Evolutionary conservation across 1,140 invertebrate genomes (phyloP), one percentile per base, ranked within the genome.

Genomic region (Aporrectodea caliginosa): DNA sequence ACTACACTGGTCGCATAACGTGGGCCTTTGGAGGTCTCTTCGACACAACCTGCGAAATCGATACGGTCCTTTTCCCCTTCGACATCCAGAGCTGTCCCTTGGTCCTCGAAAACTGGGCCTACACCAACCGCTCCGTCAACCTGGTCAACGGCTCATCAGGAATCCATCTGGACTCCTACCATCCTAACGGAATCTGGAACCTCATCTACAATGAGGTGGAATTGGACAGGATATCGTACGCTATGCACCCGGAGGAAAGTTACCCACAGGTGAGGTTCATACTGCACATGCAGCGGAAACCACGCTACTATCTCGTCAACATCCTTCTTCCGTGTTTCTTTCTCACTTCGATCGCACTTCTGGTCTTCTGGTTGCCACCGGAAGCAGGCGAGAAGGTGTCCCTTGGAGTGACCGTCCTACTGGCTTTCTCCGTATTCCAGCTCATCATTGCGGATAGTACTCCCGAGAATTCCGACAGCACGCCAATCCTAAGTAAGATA

Each of bases 201-300:
- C 43, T 58, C 6, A 22, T 58, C 6, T 22, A 22, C 43, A 12
- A 6, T 6, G 43, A 58, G 22, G 43, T 58, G 43, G 43, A 58
- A 58, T 22, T 58, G 43, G 43, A 22, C 43, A 22, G 43, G 43
- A 22, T 58, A 22, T 58, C 43, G 6, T 58, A 58, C 43, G 43
- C 6, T 12, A 58, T 58, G 43, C 43, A 58, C 22, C 43, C 43
- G 43, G 43, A 58, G 43, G 35, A 82, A n/a, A 82, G 34, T 78
- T 90, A 89, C 82, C 87, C 89, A 1, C 88, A 89, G 79, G 85
- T 90, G 16, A 90, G 87, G 2, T 86, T 90, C 31, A 88, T 85
- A 22, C 78, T 90, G 12, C 35, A 70, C 34, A 27, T 79, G 22
- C 32, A 68, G 32, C 27, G 73, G 29, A 33, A 69, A 14, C 43